These are phyloP conservation scores for Clistopyga incitator DNA, from an alignment of 2,888 invertebrate species.

Conservation along the genomic window DNA sequence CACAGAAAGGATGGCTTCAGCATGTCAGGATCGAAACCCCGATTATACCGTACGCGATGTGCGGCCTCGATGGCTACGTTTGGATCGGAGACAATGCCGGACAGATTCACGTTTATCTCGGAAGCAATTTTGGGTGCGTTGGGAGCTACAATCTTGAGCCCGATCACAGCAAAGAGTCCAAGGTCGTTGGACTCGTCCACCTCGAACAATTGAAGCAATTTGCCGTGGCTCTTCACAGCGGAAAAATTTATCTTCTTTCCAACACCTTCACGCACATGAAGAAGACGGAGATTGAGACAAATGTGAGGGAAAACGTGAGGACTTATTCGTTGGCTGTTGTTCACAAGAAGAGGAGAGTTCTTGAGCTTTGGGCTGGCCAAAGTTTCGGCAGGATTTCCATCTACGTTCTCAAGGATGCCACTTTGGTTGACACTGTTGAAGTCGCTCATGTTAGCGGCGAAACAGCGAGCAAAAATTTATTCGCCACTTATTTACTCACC, in stretches of 20 bases:
- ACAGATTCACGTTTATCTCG: conserved; percentile 93
- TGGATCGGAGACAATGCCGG: conserved; percentile 97
- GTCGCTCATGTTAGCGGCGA: conserved; percentile 88
- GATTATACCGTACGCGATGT: conserved; percentile 89
- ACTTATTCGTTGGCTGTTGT: conserved; percentile 82
- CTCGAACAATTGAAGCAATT: conserved; percentile 89
- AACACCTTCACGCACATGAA: conserved; percentile 81
- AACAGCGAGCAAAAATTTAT: conserved; percentile 86
- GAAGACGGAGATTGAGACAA: conserved; percentile 80
- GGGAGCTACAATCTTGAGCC: conserved; percentile 86
- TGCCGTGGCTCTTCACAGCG: conserved; percentile 93
- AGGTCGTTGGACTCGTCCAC: conserved; percentile 89
- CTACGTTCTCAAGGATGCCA: conserved; percentile 88
- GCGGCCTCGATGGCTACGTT: conserved; percentile 90
- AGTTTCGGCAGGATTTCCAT: conserved; percentile 91
- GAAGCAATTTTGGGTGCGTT: conserved; percentile 82
- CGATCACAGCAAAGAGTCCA: conserved; percentile 87
- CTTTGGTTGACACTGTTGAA: conserved; percentile 86
- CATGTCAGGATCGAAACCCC: conserved; percentile 86
- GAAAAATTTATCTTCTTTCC: conserved; percentile 85
- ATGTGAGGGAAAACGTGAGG: conserved; percentile 79
- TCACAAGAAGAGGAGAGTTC: conserved; percentile 80
- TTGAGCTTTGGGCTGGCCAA: conserved; percentile 96
- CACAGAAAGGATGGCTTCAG: conserved; percentile 87
- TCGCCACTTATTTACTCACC: conserved; percentile 90